A percentile compares a stretch with the other conserved stretches of the same genome.
These are phyloP conservation scores for Apodemus sylvaticus DNA, from an alignment of 2,113 vertebrate genomes.

Conservation along the genomic window DNA sequence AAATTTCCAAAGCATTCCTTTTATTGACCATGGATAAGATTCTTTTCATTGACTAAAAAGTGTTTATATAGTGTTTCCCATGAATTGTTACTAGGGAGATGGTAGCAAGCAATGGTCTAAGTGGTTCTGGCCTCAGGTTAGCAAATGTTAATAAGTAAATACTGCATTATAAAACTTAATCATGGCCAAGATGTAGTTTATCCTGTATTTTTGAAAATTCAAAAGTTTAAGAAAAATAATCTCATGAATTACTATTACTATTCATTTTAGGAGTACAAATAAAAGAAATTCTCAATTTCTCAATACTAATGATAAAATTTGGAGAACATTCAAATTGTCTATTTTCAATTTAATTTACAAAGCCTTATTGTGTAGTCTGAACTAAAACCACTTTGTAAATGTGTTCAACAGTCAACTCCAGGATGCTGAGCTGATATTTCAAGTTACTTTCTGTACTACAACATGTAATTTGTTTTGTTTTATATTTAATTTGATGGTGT, in stretches of 20 bases:
- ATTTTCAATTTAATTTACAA: conserved; percentile 16
- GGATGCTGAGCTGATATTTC: not conserved
- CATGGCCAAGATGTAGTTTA: not conserved
- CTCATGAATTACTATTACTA: not conserved
- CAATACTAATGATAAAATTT: conserved; percentile 16
- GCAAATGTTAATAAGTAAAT: conserved; percentile 22
- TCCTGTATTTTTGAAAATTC: conserved; percentile 31
- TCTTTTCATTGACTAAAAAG: conserved; percentile 9
- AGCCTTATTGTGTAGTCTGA: conserved; percentile 8
- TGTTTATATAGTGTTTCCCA: not conserved
- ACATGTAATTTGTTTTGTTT: not conserved
- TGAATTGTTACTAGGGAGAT: not conserved
- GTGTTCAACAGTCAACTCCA: not conserved
- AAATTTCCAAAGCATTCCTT: not conserved
- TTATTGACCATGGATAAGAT: not conserved
- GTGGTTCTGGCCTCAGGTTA: not conserved
- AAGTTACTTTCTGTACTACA: not conserved
- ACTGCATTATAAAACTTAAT: not conserved
- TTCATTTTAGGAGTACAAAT: conserved; percentile 6
- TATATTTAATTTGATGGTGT: not conserved
- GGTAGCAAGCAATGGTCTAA: not conserved
- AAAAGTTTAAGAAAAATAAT: not conserved
- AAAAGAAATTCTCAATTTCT: conserved; percentile 30
- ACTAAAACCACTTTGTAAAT: conserved; percentile 18
- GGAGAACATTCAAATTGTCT: not conserved